Evolutionary conservation across 1,140 invertebrate species (phyloP).

Genomic region (Steinernema khuongi): DNA sequence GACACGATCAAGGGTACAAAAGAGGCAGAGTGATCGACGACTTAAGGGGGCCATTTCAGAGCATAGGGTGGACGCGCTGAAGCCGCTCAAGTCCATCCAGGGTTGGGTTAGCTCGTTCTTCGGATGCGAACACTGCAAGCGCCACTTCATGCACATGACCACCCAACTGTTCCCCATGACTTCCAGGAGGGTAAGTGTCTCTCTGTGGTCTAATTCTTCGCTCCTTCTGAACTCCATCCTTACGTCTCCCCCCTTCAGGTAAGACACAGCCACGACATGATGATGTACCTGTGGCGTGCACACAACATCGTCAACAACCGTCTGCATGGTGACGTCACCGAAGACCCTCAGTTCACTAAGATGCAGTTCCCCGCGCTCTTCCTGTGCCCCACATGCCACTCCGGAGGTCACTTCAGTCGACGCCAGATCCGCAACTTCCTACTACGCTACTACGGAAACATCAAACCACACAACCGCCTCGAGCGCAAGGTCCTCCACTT

Average conservation of each 20-base stretch:
- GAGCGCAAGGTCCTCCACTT: constrained; percentile 26
- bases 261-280: constrained; percentile 51
- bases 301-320: constrained; percentile 58
- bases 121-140: constrained; percentile 53
- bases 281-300: constrained; percentile 58
- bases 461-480: constrained; percentile 45
- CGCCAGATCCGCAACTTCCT: constrained; percentile 57
- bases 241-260: constrained; percentile 39
- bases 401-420: constrained; percentile 56
- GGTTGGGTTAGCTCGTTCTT: constrained; percentile 58
- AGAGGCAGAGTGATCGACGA: background rate
- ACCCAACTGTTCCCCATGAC: constrained; percentile 56
- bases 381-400: constrained; percentile 55
- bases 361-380: constrained; percentile 57
- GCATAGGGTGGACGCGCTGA: constrained; percentile 44
- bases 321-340: constrained; percentile 52
- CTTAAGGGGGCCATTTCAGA: constrained; percentile 28
- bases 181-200: constrained; percentile 49
- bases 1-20: constrained; percentile 58
- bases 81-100: constrained; percentile 53
- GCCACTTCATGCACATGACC: constrained; percentile 59
- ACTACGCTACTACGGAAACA: constrained; percentile 51
- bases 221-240: background rate
- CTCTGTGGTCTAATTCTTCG: no score
- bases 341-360: constrained; percentile 58